Evolutionary conservation across 2,113 vertebrate species (phyloP).

Genomic region (Lasiurus cinereus): DNA sequence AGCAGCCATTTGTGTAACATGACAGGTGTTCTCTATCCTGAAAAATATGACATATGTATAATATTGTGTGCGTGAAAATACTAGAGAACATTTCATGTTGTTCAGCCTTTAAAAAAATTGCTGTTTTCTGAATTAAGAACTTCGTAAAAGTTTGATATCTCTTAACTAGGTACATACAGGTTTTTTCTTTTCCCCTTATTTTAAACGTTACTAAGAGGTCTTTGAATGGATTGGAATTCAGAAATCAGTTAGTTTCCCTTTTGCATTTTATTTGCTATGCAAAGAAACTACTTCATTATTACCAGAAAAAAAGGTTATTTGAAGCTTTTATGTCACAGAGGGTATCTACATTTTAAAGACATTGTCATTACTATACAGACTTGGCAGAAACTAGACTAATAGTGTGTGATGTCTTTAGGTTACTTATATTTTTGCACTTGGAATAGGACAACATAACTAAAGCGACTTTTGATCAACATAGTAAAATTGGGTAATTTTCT

Average conservation of each 20-base stretch:
- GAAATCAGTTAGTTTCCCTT: slow-evolving; percentile 8
- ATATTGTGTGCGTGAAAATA: slow-evolving; percentile 47
- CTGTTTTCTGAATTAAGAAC: slow-evolving; percentile 47
- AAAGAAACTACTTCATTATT: slow-evolving; percentile 34
- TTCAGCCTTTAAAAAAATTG: slow-evolving; percentile 58
- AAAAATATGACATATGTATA: background rate
- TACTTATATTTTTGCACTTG: slow-evolving; percentile 1
- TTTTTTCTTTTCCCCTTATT: slow-evolving; percentile 45
- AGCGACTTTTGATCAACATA: slow-evolving; percentile 36
- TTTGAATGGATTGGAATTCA: slow-evolving; percentile 29
- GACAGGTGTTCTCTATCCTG: slow-evolving; percentile 76
- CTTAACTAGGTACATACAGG: background rate
- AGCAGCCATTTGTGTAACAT: slow-evolving; percentile 69
- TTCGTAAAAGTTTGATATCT: background rate
- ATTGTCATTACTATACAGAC: background rate
- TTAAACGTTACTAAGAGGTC: slow-evolving; percentile 26
- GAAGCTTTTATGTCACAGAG: background rate
- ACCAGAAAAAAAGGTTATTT: background rate
- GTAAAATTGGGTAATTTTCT: slow-evolving; percentile 23
- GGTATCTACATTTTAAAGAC: slow-evolving; percentile 34
- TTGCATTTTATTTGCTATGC: slow-evolving; percentile 30
- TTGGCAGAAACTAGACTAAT: background rate
- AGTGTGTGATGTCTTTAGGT: slow-evolving; percentile 19
- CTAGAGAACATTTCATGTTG: slow-evolving; percentile 66
- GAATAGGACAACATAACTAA: background rate